Percentiles rank a stretch among this genome's conserved stretches.
Conservation (phyloP, 2,113 vertebrate genomes). For the Cyphomyrus plagiostoma region DNA sequence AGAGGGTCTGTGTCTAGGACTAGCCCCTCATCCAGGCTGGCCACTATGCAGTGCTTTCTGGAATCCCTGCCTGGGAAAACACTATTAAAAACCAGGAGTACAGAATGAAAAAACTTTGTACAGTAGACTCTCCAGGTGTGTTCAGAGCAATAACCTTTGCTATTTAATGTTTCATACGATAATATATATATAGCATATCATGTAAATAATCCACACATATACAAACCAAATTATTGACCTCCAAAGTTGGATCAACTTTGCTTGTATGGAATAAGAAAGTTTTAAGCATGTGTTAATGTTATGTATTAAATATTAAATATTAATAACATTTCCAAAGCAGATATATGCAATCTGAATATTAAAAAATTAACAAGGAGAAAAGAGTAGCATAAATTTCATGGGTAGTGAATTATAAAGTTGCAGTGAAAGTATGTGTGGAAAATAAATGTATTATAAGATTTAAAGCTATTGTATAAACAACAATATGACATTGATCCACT, state of each 20-base stretch:
- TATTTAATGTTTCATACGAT: background rate
- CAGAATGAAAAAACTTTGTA: background rate
- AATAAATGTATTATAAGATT: background rate
- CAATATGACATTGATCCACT: slow-evolving; percentile 2
- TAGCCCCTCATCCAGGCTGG: background rate
- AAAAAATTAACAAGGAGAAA: background rate
- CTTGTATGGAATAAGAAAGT: background rate
- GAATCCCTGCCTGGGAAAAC: background rate
- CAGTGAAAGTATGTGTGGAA: background rate
- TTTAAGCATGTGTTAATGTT: background rate
- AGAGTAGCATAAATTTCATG: background rate
- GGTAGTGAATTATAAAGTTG: background rate
- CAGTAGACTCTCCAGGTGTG: background rate
- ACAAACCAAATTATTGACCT: background rate
- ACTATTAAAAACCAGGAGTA: background rate
- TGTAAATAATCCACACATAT: background rate
- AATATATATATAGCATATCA: background rate
- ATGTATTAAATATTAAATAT: slow-evolving; percentile 8
- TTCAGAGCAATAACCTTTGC: background rate
- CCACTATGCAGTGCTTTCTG: background rate
- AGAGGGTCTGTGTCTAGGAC: background rate
- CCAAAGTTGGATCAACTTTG: background rate
- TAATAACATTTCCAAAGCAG: slow-evolving; percentile 3
- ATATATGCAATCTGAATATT: background rate
- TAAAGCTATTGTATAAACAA: background rate